Conservation (phyloP, 2,888 invertebrate species). For the Cataglyphis albicans region DNA sequence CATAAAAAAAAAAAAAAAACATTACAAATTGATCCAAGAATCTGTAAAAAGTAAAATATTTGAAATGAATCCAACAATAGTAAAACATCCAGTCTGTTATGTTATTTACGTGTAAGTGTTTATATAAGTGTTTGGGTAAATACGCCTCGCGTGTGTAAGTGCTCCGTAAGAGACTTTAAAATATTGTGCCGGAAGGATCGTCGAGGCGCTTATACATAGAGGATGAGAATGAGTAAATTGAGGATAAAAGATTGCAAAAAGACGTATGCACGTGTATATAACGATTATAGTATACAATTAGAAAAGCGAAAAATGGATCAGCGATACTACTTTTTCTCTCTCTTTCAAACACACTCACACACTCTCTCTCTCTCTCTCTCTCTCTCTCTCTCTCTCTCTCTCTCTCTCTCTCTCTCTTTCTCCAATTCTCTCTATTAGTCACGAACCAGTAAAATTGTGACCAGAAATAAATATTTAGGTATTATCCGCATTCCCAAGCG, state of each 20-base stretch:
- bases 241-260: constrained; percentile 55
- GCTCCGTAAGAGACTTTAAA: constrained; percentile 33
- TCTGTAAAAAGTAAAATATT: background rate
- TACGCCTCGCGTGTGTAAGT: constrained; percentile 29
- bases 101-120: constrained; percentile 13
- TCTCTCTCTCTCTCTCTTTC: background rate
- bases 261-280: constrained; percentile 44
- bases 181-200: constrained; percentile 22
- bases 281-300: constrained; percentile 43
- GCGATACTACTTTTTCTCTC: constrained; percentile 45
- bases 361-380: constrained; percentile 6
- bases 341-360: background rate
- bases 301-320: constrained; percentile 71
- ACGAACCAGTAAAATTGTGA: constrained; percentile 62
- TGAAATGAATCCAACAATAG: constrained; percentile 1
- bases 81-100: constrained; percentile 14
- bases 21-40: constrained; percentile 6
- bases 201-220: constrained; percentile 35
- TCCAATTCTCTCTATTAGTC: constrained; percentile 20
- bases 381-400: too few relatives aligned
- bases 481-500: constrained; percentile 58
- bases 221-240: constrained; percentile 52
- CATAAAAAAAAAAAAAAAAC: too few relatives aligned
- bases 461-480: constrained; percentile 63
- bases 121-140: constrained; percentile 1